Evolutionary conservation across 2,797 vertebrate species (phyloP).

Genomic region (Myiotriccus ornatus): DNA sequence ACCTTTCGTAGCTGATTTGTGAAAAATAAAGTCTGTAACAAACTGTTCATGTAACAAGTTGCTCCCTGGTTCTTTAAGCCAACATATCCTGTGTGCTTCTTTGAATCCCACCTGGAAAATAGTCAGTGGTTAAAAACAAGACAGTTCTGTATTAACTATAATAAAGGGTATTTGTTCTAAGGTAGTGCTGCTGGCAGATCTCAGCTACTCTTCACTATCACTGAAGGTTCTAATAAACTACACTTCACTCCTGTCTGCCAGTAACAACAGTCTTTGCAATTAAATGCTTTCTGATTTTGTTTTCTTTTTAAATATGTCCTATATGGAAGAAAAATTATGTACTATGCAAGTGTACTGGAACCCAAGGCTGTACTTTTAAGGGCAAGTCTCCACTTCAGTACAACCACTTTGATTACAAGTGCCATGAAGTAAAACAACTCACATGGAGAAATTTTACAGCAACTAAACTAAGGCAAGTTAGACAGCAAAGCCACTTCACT

Average conservation of each 20-base stretch:
- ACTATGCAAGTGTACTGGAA: not conserved
- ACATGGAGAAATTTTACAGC: not conserved
- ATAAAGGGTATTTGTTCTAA: not conserved
- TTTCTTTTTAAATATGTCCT: not conserved
- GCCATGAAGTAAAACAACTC: not conserved
- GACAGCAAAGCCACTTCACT: not conserved
- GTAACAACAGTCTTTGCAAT: not conserved
- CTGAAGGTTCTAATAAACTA: not conserved
- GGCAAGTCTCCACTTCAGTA: not conserved
- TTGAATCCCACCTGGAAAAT: slow-evolving; percentile 93
- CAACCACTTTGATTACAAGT: not conserved
- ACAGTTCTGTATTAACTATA: not conserved
- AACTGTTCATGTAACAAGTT: slow-evolving; percentile 99
- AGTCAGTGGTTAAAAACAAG: slow-evolving; percentile 16
- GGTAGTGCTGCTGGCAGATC: not conserved
- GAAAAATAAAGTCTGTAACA: slow-evolving; percentile 98
- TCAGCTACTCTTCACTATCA: not conserved
- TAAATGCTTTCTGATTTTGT: not conserved
- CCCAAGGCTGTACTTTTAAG: not conserved
- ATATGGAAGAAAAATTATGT: not conserved
- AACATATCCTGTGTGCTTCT: slow-evolving; percentile 99
- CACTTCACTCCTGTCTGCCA: not conserved
- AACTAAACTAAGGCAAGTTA: not conserved
- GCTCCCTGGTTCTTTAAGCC: slow-evolving; percentile 99
- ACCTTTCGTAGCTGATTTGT: slow-evolving; percentile 98